These are phyloP conservation scores for Smithornis capensis DNA, from an alignment of 2,113 vertebrate genomes.

Conservation along the genomic window DNA sequence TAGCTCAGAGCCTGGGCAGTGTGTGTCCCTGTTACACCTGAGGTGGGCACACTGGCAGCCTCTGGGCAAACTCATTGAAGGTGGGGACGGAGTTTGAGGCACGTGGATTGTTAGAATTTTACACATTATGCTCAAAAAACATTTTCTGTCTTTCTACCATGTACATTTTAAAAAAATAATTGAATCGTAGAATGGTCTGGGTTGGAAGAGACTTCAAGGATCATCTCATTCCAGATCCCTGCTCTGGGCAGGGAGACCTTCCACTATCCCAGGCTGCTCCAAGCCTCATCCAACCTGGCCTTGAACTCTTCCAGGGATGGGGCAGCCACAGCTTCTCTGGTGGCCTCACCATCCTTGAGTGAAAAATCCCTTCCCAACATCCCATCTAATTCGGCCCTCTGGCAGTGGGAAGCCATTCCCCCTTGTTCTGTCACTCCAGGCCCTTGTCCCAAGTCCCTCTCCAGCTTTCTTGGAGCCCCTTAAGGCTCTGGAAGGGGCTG, in stretches of 20 bases:
- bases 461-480: not conserved
- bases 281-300: rapidly evolving
- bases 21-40: not conserved
- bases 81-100: not conserved
- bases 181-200: not conserved
- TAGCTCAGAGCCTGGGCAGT: not conserved
- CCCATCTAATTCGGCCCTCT: not conserved
- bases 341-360: rapidly evolving
- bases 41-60: not conserved
- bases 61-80: not conserved
- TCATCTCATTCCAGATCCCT: rapidly evolving
- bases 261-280: not conserved
- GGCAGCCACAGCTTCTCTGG: not conserved
- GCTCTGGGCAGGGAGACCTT: not conserved
- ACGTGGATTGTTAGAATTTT: rapidly evolving
- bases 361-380: not conserved
- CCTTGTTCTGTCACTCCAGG: not conserved
- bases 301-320: not conserved
- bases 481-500: rapidly evolving
- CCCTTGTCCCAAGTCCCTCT: not conserved
- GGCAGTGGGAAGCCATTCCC: not conserved
- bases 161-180: not conserved
- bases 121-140: not conserved
- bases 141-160: not conserved
- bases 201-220: not conserved